Evolutionary conservation across 2,888 invertebrate genomes (phyloP).

Genomic region (Plutella xylostella): DNA sequence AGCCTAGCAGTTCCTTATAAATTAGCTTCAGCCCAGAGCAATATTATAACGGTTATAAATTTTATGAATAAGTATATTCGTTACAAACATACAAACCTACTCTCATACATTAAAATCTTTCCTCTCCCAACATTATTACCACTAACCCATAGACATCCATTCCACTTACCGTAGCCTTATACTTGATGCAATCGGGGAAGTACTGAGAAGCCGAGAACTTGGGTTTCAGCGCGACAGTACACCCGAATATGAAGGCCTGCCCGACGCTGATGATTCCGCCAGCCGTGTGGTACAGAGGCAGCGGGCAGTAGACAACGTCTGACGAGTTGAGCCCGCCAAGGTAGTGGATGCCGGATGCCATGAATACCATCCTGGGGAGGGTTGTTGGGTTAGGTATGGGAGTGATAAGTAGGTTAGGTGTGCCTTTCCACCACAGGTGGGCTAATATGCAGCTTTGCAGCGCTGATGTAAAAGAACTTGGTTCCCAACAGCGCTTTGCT

Average conservation of each 20-base stretch:
- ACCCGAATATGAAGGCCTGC: constrained; percentile 82
- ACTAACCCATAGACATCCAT: background rate
- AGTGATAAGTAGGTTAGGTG: too few species aligned
- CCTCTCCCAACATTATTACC: too few species aligned
- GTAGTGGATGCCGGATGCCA: constrained; percentile 77
- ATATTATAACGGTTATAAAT: background rate
- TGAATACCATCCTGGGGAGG: constrained; percentile 80
- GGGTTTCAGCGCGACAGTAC: constrained; percentile 83
- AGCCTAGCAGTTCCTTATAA: too few species aligned
- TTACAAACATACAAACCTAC: too few species aligned
- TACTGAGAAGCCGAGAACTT: constrained; percentile 97
- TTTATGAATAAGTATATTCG: background rate
- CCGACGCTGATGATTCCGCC: constrained; percentile 91
- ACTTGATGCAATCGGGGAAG: constrained; percentile 92
- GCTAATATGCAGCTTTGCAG: too few species aligned
- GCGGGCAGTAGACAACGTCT: constrained; percentile 89
- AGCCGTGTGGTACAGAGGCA: constrained; percentile 97
- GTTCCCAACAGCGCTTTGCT: too few species aligned
- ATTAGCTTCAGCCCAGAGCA: too few species aligned
- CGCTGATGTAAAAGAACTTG: too few species aligned
- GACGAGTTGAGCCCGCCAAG: constrained; percentile 72
- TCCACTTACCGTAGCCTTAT: constrained; percentile 90
- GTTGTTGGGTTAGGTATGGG: too few species aligned
- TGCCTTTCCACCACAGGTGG: too few species aligned
- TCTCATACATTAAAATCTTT: too few species aligned